Percentiles rank a stretch among this genome's conserved stretches.
Conservation (phyloP, 2,888 invertebrate species). For the Metopia argyrocephala region DNA sequence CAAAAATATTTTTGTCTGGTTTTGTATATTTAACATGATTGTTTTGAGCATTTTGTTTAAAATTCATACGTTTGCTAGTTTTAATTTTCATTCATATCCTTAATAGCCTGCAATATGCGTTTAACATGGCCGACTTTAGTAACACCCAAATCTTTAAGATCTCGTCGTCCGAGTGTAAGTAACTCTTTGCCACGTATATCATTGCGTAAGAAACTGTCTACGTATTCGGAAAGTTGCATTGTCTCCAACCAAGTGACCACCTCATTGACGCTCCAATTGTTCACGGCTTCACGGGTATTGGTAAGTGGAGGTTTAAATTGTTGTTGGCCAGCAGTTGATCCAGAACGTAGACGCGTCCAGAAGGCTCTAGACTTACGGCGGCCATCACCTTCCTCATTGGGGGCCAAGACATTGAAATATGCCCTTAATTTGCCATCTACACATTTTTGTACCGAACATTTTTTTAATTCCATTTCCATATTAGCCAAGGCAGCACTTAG, state of each 20-base stretch:
- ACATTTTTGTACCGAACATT: constrained; percentile 81
- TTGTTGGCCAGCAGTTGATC: constrained; percentile 73
- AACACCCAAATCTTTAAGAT: constrained; percentile 93
- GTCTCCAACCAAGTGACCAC: constrained; percentile 94
- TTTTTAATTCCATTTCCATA: constrained; percentile 86
- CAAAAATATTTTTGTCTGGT: not conserved
- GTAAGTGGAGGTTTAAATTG: constrained; percentile 72
- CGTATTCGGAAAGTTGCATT: constrained; percentile 92
- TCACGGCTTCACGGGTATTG: constrained; percentile 80
- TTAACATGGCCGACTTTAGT: constrained; percentile 98
- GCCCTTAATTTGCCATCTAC: constrained; percentile 76
- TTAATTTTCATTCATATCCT: constrained; percentile 83
- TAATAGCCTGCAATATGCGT: constrained; percentile 94
- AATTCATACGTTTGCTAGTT: not conserved
- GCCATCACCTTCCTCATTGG: constrained; percentile 79
- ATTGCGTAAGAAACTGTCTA: constrained; percentile 92
- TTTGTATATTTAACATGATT: constrained; percentile 56
- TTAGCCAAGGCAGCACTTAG: constrained; percentile 83
- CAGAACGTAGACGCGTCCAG: constrained; percentile 83
- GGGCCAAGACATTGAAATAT: constrained; percentile 77
- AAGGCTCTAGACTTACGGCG: constrained; percentile 84
- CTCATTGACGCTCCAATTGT: constrained; percentile 91
- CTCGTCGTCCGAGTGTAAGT: constrained; percentile 89
- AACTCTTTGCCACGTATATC: constrained; percentile 95
- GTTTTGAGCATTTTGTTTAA: constrained; percentile 63